Percentiles rank a stretch among this genome's conserved stretches.
Conservation (phyloP, 2,888 invertebrate species). For the Drosophila formosana region DNA sequence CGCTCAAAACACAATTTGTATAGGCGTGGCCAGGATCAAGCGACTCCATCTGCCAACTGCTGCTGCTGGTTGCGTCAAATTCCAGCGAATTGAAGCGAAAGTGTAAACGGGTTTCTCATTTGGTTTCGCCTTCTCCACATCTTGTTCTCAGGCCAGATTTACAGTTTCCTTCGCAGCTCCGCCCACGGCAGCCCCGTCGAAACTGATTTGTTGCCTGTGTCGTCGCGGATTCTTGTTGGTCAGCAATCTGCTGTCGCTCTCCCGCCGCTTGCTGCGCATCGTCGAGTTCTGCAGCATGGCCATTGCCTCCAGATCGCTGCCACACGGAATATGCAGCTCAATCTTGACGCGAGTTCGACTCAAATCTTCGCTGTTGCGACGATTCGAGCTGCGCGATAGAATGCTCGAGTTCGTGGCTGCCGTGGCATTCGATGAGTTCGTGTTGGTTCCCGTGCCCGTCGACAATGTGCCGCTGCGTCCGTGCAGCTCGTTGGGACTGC, state of each 20-base stretch:
- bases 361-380: conserved; percentile 86
- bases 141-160: conserved; percentile 40
- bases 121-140: neutral
- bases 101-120: conserved; percentile 70
- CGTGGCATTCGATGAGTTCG: conserved; percentile 86
- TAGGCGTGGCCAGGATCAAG: conserved; percentile 42
- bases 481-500: conserved; percentile 27
- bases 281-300: conserved; percentile 78
- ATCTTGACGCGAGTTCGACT: conserved; percentile 71
- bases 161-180: conserved; percentile 55
- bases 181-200: conserved; percentile 74
- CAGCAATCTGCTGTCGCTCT: conserved; percentile 56
- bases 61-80: conserved; percentile 38
- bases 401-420: conserved; percentile 86
- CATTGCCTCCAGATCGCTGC: conserved; percentile 76
- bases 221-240: conserved; percentile 39
- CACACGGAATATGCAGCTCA: conserved; percentile 75
- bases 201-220: conserved; percentile 82
- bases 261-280: conserved; percentile 37
- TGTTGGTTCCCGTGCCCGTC: conserved; percentile 86
- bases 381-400: conserved; percentile 87
- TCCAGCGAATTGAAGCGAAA: conserved; percentile 76
- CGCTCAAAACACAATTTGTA: conserved; percentile 65
- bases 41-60: conserved; percentile 3
- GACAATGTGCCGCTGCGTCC: conserved; percentile 65